Percentiles rank a stretch among this genome's conserved stretches.
These are phyloP conservation scores for Pavo muticus DNA, from an alignment of 2,113 vertebrate species.

Conservation along the genomic window DNA sequence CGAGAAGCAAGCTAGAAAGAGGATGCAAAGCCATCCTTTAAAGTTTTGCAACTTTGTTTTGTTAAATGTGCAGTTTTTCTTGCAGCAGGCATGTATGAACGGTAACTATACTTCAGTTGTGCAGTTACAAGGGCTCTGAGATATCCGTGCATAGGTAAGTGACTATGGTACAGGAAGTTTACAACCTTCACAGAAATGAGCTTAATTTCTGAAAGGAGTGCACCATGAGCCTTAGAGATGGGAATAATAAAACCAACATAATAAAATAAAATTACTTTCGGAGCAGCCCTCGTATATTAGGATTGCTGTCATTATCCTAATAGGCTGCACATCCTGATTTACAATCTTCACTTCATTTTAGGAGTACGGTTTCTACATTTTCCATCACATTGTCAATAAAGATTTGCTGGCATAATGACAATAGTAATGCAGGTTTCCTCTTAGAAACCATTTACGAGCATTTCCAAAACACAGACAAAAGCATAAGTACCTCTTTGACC, in stretches of 20 bases:
- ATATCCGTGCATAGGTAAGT: background rate
- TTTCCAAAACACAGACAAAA: background rate
- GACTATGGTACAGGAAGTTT: background rate
- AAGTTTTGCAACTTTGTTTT: background rate
- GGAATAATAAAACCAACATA: too few species aligned
- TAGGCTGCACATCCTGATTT: background rate
- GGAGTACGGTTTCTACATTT: background rate
- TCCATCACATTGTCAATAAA: background rate
- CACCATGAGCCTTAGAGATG: background rate
- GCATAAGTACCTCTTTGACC: slow-evolving; percentile 82
- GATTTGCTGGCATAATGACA: background rate
- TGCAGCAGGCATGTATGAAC: background rate
- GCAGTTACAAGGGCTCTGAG: background rate
- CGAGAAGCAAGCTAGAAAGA: too few species aligned
- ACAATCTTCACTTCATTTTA: background rate
- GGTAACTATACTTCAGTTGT: background rate
- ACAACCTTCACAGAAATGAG: background rate
- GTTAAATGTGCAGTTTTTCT: background rate
- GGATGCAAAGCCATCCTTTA: background rate
- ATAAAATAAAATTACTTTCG: too few species aligned
- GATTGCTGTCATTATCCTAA: too few species aligned
- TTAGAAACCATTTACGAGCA: background rate
- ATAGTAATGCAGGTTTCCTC: background rate
- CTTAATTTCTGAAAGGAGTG: background rate
- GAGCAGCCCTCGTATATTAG: too few species aligned